A percentile compares a stretch with the other conserved stretches of the same genome.
Evolutionary conservation across 1,140 invertebrate genomes (phyloP).

Genomic region (Drosophila pallidifrons): DNA sequence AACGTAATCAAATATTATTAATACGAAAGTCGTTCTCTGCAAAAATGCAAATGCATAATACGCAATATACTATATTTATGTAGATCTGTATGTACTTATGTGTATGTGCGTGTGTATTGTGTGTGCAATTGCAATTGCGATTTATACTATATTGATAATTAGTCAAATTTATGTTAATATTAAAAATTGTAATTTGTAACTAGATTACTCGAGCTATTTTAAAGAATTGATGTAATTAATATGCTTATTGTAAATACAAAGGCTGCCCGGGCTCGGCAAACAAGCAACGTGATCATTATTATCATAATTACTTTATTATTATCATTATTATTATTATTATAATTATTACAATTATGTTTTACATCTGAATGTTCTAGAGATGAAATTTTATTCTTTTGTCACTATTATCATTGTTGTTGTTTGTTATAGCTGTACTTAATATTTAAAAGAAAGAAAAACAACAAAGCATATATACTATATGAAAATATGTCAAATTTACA

Average conservation of each 20-base stretch:
- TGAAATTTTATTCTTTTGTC: conserved; percentile 60
- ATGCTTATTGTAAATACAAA: conserved; percentile 76
- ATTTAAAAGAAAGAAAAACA: conserved; percentile 11
- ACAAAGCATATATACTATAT: conserved; percentile 9
- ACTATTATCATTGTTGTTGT: conserved; percentile 70
- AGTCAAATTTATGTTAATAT: conserved; percentile 77
- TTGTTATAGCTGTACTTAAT: conserved; percentile 81
- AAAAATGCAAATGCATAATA: conserved; percentile 7
- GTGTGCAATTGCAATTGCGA: conserved; percentile 34
- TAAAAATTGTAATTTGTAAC: conserved; percentile 74
- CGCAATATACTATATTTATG: conserved; percentile 33
- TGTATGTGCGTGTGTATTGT: conserved; percentile 32
- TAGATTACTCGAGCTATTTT: conserved; percentile 68
- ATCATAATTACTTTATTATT: conserved; percentile 54
- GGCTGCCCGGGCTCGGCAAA: conserved; percentile 77
- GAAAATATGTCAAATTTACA: conserved; percentile 16
- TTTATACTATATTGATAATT: conserved; percentile 50
- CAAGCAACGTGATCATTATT: conserved; percentile 71
- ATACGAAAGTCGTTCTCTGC: background rate
- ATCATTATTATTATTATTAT: conserved; percentile 3
- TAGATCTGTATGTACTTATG: conserved; percentile 16
- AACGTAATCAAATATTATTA: conserved; percentile 1
- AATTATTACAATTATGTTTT: conserved; percentile 13
- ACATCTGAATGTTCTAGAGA: conserved; percentile 14
- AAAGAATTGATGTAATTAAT: conserved; percentile 53